phyloP scores from a whole-genome alignment of 1,140 invertebrate genomes.

The Aphis gossypii region DNA sequence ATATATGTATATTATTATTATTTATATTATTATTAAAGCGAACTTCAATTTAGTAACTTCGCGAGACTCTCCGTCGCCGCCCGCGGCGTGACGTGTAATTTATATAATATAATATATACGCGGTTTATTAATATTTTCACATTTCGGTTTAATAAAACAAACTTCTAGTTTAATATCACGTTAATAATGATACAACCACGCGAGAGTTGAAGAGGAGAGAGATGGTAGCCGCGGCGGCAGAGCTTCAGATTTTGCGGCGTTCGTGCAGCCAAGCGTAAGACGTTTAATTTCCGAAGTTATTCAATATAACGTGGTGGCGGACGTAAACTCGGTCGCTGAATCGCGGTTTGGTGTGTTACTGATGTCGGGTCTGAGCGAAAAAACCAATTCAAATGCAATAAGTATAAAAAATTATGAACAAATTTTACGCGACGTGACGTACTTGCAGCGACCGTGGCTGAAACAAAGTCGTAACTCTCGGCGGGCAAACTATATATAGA shows the following conservation, averaged over 20 bases:
- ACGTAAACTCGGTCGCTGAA: neutral
- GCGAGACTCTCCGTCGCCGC: neutral
- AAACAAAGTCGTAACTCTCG: neutral
- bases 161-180: slow-evolving; percentile 22
- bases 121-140: slow-evolving; percentile 12
- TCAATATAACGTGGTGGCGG: neutral
- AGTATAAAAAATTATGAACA: neutral
- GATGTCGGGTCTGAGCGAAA: neutral
- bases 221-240: neutral
- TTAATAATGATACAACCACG: neutral
- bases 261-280: neutral
- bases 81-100: neutral
- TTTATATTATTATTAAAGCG: neutral
- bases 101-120: slow-evolving; percentile 7
- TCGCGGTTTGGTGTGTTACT: slow-evolving; percentile 12
- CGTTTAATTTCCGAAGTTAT: slow-evolving; percentile 15
- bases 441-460: neutral
- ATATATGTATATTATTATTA: slow-evolving; percentile 6
- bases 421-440: neutral
- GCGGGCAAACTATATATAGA: neutral
- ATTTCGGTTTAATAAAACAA: slow-evolving; percentile 31
- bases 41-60: neutral
- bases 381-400: neutral
- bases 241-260: neutral
- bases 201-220: neutral